These are phyloP conservation scores for Pandemis heparana DNA, from an alignment of 2,888 invertebrate species.

Conservation along the genomic window DNA sequence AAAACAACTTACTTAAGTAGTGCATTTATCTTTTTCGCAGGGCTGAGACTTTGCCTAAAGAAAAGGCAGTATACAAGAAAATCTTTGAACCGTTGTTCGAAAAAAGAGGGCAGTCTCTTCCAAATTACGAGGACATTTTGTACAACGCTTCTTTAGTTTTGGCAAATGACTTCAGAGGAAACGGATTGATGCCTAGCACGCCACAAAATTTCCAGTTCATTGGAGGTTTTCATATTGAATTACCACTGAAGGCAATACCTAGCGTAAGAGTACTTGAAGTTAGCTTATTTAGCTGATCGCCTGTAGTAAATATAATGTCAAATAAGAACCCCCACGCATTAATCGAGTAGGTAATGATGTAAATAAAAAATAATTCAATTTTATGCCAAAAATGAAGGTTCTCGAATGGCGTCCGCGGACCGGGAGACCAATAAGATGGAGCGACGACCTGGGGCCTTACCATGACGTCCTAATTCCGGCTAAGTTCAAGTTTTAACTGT, in stretches of 20 bases:
- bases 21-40: conserved; percentile 15
- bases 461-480: no score
- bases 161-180: conserved; percentile 36
- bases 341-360: no score
- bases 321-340: no score
- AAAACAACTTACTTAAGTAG: no score
- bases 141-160: conserved; percentile 42
- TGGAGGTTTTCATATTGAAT: conserved; percentile 41
- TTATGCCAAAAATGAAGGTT: no score
- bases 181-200: conserved; percentile 34
- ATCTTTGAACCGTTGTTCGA: conserved; percentile 17
- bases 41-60: conserved; percentile 29
- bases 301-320: no score
- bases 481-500: no score
- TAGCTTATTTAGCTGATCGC: no score
- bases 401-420: no score
- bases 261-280: conserved; percentile 13
- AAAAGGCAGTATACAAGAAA: conserved; percentile 21
- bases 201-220: conserved; percentile 42
- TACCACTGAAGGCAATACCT: conserved; percentile 24
- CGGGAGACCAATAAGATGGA: no score
- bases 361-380: no score
- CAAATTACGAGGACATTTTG: conserved; percentile 27
- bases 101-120: conserved; percentile 10
- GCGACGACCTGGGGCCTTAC: no score